These are phyloP conservation scores for Istiophorus platypterus DNA, from an alignment of 2,113 vertebrate species.

Conservation along the genomic window DNA sequence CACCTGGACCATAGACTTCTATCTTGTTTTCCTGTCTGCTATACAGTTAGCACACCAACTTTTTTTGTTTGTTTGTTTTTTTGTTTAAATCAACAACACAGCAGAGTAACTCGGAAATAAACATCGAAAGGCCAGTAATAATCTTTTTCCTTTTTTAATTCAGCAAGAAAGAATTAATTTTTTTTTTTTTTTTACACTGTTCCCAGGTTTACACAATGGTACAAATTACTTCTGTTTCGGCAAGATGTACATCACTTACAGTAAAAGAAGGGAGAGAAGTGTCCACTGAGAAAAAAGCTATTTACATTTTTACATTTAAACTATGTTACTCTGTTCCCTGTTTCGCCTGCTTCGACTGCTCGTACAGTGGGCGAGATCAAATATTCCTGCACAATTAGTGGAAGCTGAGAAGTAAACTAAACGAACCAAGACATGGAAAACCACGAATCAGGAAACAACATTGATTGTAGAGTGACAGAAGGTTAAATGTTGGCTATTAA, in stretches of 20 bases:
- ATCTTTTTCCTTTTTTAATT: slow-evolving; percentile 45
- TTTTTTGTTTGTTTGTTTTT: too few species aligned
- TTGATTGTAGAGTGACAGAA: slow-evolving; percentile 19
- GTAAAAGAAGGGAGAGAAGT: slow-evolving; percentile 35
- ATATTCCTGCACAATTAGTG: background rate
- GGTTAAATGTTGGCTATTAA: background rate
- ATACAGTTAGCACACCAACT: background rate
- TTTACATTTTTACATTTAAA: slow-evolving; percentile 67
- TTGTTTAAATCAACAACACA: slow-evolving; percentile 4
- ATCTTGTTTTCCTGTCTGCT: background rate
- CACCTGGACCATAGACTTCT: background rate
- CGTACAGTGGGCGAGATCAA: background rate
- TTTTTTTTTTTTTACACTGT: slow-evolving; percentile 35
- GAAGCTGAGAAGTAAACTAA: slow-evolving; percentile 8
- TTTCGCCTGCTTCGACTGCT: slow-evolving; percentile 24
- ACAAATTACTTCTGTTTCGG: slow-evolving; percentile 47
- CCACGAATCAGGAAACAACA: background rate
- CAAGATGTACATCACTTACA: slow-evolving; percentile 51
- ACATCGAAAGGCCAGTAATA: background rate
- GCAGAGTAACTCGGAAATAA: background rate
- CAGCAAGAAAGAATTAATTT: slow-evolving; percentile 47
- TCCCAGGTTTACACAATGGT: slow-evolving; percentile 51
- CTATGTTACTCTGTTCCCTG: slow-evolving; percentile 31
- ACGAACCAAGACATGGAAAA: background rate
- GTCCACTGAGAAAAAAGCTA: slow-evolving; percentile 43